phyloP scores from a whole-genome alignment of 1,140 invertebrate genomes.

The Anastrepha obliqua region DNA sequence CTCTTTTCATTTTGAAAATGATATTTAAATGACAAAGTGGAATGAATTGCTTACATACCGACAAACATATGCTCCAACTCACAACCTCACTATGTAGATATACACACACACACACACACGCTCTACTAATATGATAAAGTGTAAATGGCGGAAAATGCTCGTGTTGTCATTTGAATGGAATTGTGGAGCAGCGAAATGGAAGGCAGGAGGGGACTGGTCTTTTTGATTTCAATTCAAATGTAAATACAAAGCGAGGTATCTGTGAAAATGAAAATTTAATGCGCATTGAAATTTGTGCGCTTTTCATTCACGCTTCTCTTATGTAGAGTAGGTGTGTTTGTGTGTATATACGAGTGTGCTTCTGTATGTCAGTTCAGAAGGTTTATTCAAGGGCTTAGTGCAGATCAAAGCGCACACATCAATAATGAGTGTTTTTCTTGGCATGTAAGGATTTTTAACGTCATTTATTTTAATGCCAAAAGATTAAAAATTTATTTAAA shows the following conservation, averaged over 20 bases:
- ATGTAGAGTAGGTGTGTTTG: background rate
- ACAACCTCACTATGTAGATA: background rate
- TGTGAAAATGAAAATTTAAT: conserved; percentile 41
- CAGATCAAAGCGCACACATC: conserved; percentile 19
- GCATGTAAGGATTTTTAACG: background rate
- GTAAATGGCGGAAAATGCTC: conserved; percentile 16
- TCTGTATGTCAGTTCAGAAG: background rate
- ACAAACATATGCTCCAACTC: background rate
- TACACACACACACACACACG: conserved; percentile 1
- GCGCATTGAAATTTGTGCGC: conserved; percentile 8
- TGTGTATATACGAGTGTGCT: background rate
- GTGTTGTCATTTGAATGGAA: background rate
- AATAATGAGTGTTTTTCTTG: background rate
- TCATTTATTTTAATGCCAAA: too few species aligned
- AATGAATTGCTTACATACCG: background rate
- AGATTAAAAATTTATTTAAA: too few species aligned
- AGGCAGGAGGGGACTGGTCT: background rate
- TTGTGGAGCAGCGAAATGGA: background rate
- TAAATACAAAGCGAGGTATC: background rate
- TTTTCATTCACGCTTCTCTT: background rate
- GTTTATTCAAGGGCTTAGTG: background rate
- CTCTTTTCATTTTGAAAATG: background rate
- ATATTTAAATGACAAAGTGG: conserved; percentile 13
- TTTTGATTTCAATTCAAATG: conserved; percentile 20
- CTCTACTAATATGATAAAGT: background rate